Evolutionary conservation across 2,797 vertebrate species (phyloP), one percentile per base, ranked within the genome.

Genomic region (Calcarius lapponicus): DNA sequence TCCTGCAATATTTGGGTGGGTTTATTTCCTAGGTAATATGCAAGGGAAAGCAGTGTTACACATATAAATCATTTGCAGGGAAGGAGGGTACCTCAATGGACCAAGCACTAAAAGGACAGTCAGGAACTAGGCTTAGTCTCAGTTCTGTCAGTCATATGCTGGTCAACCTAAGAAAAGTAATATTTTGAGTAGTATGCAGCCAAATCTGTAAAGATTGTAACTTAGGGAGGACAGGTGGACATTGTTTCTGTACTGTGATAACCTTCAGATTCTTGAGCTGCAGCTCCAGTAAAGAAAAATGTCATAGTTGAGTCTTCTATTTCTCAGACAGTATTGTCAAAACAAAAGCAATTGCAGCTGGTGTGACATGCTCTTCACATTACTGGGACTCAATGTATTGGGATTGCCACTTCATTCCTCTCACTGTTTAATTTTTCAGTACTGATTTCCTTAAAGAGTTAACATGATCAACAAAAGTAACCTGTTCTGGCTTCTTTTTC

Each of bases 381-480:
- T 79, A 89, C 43, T 65, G 60, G 85, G 32, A 83, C 38, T 48
- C 31, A 26, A 8, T 1, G 1, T 43, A 32, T 14, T 60, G 70
- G 20, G 42, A 65, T 76, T 36, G 36, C 42, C 54, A 92, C 26
- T 90, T 85, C 36, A 60, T 38, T 84, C 34, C 82, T 78, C 78
- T 91, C 32, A 71, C 71, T 84, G 75, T 48, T 94, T 74, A 43
- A 32, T 72, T 82, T 57, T 74, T 64, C 79, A 57, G 29, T 76
- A 81, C 40, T 66, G 58, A 78, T 76, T 80, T 71, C 97, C 86
- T 38, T 65, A 85, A 88, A 9, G 25, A 79, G 38, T 74, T 95
- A 94, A 79, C 51, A 70, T 50, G 80, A 88, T 73, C 86, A 97
- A 92, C 74, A 51, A 26, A 10, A 93, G 17, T 67, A 90, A 93